Percentiles rank a stretch among this genome's conserved stretches.
These are phyloP conservation scores for Coecobrya sp. DNA, from an alignment of 2,888 invertebrate species.

Conservation along the genomic window DNA sequence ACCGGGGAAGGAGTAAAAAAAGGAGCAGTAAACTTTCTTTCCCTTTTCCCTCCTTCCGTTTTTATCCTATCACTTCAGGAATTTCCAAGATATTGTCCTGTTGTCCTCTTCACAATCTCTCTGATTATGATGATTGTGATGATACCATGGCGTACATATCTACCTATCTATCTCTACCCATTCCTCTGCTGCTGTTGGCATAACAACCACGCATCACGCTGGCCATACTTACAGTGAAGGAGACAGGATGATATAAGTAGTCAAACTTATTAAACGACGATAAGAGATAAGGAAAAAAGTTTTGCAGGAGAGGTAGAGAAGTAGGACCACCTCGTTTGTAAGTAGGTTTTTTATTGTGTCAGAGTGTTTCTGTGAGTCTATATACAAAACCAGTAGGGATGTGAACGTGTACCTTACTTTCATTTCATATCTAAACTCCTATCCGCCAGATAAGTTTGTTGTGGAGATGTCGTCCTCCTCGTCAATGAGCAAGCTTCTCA, in stretches of 20 bases:
- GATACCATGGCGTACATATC: too few relatives aligned
- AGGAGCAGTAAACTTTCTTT: not conserved
- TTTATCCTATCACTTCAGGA: conserved; percentile 22
- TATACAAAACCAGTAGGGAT: too few relatives aligned
- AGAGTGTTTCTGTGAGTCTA: not conserved
- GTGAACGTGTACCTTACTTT: too few relatives aligned
- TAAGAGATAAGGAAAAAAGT: not conserved
- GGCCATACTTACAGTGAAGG: not conserved
- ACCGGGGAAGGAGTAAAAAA: conserved; percentile 40
- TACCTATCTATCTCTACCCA: too few relatives aligned
- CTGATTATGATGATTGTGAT: not conserved
- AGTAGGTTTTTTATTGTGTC: not conserved
- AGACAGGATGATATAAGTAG: not conserved
- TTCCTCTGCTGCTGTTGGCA: too few relatives aligned
- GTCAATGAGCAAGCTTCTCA: conserved; percentile 60
- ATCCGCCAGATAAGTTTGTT: not conserved
- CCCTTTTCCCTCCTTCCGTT: conserved; percentile 43
- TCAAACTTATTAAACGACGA: not conserved
- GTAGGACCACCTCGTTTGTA: not conserved
- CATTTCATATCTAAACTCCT: not conserved
- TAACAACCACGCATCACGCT: not conserved
- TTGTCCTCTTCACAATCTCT: not conserved
- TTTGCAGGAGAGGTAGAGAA: not conserved
- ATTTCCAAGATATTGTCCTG: conserved; percentile 2
- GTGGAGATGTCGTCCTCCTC: not conserved